Conservation (phyloP, 2,113 vertebrate genomes). For the Zosterops japonicus region DNA sequence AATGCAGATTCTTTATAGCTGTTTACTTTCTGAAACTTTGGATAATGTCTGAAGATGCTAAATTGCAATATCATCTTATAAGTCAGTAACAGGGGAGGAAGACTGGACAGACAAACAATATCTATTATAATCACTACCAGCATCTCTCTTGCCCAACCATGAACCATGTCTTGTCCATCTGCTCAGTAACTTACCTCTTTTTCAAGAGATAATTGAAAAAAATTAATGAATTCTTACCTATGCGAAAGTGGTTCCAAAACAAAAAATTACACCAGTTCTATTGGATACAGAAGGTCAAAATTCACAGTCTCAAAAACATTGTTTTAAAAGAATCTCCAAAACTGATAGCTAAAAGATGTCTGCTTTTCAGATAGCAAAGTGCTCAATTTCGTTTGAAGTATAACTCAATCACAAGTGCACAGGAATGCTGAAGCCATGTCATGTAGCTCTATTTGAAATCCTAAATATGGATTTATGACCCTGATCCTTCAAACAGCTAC, state of each 20-base stretch:
- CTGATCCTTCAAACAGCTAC: conserved; percentile 29
- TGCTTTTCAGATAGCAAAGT: neutral
- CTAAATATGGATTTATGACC: conserved; percentile 49
- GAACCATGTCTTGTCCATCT: neutral
- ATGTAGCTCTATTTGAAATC: neutral
- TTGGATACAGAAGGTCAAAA: neutral
- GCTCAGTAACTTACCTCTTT: neutral
- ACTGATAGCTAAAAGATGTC: neutral
- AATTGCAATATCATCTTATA: neutral
- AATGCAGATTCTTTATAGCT: neutral
- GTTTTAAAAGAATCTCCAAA: neutral
- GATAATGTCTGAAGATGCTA: neutral
- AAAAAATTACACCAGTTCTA: neutral
- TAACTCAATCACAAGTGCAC: neutral
- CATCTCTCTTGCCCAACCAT: neutral
- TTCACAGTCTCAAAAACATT: neutral
- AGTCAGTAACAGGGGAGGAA: neutral
- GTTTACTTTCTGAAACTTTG: neutral
- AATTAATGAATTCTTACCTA: neutral
- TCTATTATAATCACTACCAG: neutral
- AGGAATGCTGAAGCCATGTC: conserved; percentile 5
- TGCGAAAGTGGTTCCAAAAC: neutral
- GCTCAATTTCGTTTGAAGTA: neutral
- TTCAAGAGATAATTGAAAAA: neutral
- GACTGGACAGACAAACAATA: neutral